A percentile compares a stretch with the other conserved stretches of the same genome.
Conservation (phyloP, 35 echinoderm and acorn worm genomes). For the Eucidaris tribuloides region DNA sequence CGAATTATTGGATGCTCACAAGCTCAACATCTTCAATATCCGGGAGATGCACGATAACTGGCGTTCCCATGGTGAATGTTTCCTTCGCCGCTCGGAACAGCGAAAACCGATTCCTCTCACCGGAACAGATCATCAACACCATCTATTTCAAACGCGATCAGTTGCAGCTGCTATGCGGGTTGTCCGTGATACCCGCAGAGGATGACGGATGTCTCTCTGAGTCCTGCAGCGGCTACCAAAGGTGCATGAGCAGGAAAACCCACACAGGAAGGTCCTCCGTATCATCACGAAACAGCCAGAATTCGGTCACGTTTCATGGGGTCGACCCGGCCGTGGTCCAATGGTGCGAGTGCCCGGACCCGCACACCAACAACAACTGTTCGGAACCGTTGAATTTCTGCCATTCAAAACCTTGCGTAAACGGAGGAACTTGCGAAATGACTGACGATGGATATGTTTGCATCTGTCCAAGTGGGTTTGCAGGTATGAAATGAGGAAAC, state of each 20-base stretch:
- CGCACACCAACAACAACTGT: slow-evolving; percentile 58
- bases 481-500: slow-evolving; percentile 33
- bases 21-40: slow-evolving; percentile 83
- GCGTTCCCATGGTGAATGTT: slow-evolving; percentile 41
- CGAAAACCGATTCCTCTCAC: slow-evolving; percentile 54
- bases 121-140: slow-evolving; percentile 62
- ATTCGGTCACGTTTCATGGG: slow-evolving; percentile 60
- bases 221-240: slow-evolving; percentile 53
- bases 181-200: slow-evolving; percentile 61
- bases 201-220: slow-evolving; percentile 71
- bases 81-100: slow-evolving; percentile 66
- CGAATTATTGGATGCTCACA: slow-evolving; percentile 40
- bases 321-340: slow-evolving; percentile 64
- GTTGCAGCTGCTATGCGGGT: slow-evolving; percentile 64
- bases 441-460: slow-evolving; percentile 56
- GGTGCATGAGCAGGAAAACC: slow-evolving; percentile 56
- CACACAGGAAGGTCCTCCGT: neutral
- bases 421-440: slow-evolving; percentile 63
- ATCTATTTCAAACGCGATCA: slow-evolving; percentile 72
- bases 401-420: slow-evolving; percentile 64
- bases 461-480: slow-evolving; percentile 47
- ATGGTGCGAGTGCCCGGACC: slow-evolving; percentile 74
- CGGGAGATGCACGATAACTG: slow-evolving; percentile 47
- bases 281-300: slow-evolving; percentile 29
- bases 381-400: slow-evolving; percentile 52